A percentile compares a stretch with the other conserved stretches of the same genome.
Evolutionary conservation across 2,888 invertebrate species (phyloP).

Genomic region (Diplolepis rosae): DNA sequence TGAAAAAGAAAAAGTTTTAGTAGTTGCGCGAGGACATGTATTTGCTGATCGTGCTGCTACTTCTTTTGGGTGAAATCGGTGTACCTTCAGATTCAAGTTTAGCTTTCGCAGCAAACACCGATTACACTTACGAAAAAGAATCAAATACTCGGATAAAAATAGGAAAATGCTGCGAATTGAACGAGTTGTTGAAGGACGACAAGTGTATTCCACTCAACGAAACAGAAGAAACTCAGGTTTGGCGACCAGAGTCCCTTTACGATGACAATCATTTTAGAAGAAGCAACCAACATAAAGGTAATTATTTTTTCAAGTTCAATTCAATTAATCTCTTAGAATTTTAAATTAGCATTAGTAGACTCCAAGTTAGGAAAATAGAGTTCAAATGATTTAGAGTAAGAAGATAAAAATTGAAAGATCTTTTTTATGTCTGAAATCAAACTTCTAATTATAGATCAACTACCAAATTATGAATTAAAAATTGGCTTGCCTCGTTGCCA

Average conservation of each 20-base stretch:
- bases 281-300: constrained; percentile 28
- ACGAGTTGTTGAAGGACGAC: constrained; percentile 82
- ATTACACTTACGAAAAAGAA: constrained; percentile 35
- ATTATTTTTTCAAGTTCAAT: too few relatives aligned
- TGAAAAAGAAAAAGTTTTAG: neutral
- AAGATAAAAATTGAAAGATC: constrained; percentile 25
- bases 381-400: too few relatives aligned
- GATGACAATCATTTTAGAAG: constrained; percentile 44
- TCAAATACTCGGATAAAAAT: constrained; percentile 75
- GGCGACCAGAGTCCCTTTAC: constrained; percentile 64
- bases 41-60: constrained; percentile 31
- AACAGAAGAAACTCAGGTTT: constrained; percentile 61
- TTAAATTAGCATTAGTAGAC: too few relatives aligned
- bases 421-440: constrained; percentile 32
- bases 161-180: constrained; percentile 86
- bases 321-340: too few relatives aligned
- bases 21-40: constrained; percentile 27
- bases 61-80: constrained; percentile 26
- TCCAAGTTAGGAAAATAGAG: too few relatives aligned
- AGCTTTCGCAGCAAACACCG: constrained; percentile 33
- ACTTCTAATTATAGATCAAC: neutral
- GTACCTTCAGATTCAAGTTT: constrained; percentile 5
- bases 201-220: constrained; percentile 79
- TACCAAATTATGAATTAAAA: constrained; percentile 60
- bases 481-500: constrained; percentile 65